Base-by-base conservation (phyloP, 2,888 invertebrate genomes). In the Drosophila phalerata region DNA sequence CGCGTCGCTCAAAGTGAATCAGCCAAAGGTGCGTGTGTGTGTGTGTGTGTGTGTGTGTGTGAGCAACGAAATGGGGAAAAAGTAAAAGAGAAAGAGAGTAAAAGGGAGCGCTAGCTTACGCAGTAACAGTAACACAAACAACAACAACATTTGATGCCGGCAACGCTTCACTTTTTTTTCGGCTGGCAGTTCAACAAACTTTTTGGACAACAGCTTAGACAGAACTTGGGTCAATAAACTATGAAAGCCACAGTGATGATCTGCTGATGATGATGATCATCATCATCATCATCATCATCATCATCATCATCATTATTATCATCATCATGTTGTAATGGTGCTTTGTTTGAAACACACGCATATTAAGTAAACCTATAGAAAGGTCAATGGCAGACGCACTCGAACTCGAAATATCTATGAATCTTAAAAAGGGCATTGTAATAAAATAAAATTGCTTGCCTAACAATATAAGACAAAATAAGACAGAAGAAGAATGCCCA, bases 151-250 rank as follows among this genome's bases (percentile, higher is more conserved):
- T 37, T 40, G 57, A 32, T 53, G 37, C 42, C 68, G 56, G 68
- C 34, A 52, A 55, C 76, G 73, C 85, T 80, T 86, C 86, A 84
- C 82, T 81, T 88, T 83, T 80, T 77, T 67, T 56, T 56, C 53
- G 83, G 72, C 69, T 74, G 28, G 28, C 28, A 8, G 86, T 84
- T 86, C 84, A 84, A 81, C 73, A 77, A 85, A 85, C 85, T 86
- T 80, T 78, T 74, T 71, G 61, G 61, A 67, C 72, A 75, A 51
- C 56, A 63, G 72, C 79, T 76, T 79, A 75, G 72, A 72, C 69
- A 79, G 66, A 72, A 79, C 73, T 73, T 84, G 77, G 84, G 84
- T 84, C 84, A 87, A 87, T 78, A 84, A 87, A 87, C 87, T 84
- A 70, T 66, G 73, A 67, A 65, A 79, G 60, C 64, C 73, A 73